Evolutionary conservation across 2,888 invertebrate genomes (phyloP).

Genomic region (Fragum sueziense): DNA sequence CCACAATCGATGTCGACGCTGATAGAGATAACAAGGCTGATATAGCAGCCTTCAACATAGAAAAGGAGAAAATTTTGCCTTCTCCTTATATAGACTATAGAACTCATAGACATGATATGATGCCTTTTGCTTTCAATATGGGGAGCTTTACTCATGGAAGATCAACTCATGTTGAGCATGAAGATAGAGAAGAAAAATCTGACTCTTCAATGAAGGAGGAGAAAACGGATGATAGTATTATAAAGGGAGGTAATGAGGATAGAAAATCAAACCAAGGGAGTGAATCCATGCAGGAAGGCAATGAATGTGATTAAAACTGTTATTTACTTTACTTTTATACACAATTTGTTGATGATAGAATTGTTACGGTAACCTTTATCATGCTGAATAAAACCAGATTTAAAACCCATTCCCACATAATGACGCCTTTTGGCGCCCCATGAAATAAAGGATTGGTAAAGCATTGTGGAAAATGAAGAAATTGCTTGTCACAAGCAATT

Average conservation of each 20-base stretch:
- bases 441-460: too few species aligned
- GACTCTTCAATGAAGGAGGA: conserved; percentile 9
- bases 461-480: too few species aligned
- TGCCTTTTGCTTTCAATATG: conserved; percentile 58
- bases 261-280: conserved; percentile 19
- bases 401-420: too few species aligned
- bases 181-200: conserved; percentile 16
- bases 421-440: too few species aligned
- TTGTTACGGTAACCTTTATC: neutral
- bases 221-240: neutral
- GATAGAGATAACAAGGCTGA: conserved; percentile 37
- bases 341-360: conserved; percentile 11
- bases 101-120: conserved; percentile 55
- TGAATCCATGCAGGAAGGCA: conserved; percentile 19
- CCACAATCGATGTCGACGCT: conserved; percentile 55
- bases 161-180: conserved; percentile 32
- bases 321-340: neutral
- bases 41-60: conserved; percentile 36
- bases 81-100: conserved; percentile 55
- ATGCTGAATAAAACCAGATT: too few species aligned
- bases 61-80: conserved; percentile 50
- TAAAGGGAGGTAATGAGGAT: conserved; percentile 17
- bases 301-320: conserved; percentile 18
- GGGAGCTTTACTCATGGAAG: conserved; percentile 25
- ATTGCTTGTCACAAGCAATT: too few species aligned